Conservation (phyloP, 2,113 vertebrate species). For the Hemiprocne comata region DNA sequence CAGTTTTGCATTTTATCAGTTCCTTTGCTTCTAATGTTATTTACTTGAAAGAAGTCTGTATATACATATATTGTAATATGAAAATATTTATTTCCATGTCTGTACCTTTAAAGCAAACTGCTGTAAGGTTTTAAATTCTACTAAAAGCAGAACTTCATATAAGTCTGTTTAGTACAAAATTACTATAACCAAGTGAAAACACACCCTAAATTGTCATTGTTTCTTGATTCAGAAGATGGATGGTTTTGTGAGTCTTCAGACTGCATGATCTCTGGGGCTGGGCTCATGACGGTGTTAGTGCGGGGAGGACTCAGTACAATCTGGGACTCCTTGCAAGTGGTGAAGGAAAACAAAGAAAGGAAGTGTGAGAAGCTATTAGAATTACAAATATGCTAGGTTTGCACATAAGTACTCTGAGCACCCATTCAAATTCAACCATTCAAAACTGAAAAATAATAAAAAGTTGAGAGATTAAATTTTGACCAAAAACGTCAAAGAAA, state of each 20-base stretch:
- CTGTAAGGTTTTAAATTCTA: not conserved
- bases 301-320: slow-evolving; percentile 53
- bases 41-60: not conserved
- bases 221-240: slow-evolving; percentile 57
- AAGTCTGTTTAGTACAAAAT: not conserved
- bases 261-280: slow-evolving; percentile 45
- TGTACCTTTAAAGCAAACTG: not conserved
- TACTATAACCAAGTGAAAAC: not conserved
- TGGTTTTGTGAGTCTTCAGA: slow-evolving; percentile 64
- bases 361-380: not conserved
- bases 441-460: not conserved
- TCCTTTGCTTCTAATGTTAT: not conserved
- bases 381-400: not conserved
- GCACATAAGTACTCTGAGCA: not conserved
- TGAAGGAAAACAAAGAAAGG: slow-evolving; percentile 21
- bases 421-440: not conserved
- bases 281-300: not conserved
- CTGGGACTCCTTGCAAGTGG: slow-evolving; percentile 70
- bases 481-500: not conserved
- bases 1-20: not conserved
- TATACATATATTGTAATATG: not conserved
- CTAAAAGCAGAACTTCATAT: not conserved
- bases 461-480: not conserved
- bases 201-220: slow-evolving; percentile 68
- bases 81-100: not conserved